These are phyloP conservation scores for Ceratoteleas bidentatus DNA, from an alignment of 1,140 invertebrate species.

Conservation along the genomic window DNA sequence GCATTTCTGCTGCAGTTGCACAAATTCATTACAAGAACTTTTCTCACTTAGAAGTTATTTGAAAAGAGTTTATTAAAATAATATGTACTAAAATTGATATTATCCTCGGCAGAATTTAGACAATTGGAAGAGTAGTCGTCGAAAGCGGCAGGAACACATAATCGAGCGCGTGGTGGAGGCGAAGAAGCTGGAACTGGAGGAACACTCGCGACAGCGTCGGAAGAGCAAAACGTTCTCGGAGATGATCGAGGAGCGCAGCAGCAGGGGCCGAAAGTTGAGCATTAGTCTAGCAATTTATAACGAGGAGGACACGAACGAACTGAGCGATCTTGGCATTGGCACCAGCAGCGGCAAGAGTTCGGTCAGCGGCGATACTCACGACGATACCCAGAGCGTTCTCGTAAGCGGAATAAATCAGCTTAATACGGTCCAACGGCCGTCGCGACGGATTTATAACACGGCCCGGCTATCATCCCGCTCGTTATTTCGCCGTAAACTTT, in stretches of 20 bases:
- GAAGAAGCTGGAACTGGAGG: constrained; percentile 90
- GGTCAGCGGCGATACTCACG: constrained; percentile 87
- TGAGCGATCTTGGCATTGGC: constrained; percentile 90
- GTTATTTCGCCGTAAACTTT: constrained; percentile 33
- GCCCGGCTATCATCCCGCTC: constrained; percentile 29
- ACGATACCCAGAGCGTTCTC: constrained; percentile 86
- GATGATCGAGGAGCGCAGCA: constrained; percentile 93
- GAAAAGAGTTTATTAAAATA: too few species aligned
- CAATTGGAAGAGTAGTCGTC: constrained; percentile 95
- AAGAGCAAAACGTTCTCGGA: constrained; percentile 96
- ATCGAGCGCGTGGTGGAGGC: constrained; percentile 94
- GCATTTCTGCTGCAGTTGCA: too few species aligned
- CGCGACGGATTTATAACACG: constrained; percentile 20
- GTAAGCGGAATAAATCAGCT: constrained; percentile 79
- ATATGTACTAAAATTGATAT: neutral
- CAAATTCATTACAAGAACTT: too few species aligned
- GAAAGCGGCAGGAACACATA: constrained; percentile 94
- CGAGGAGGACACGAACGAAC: constrained; percentile 90
- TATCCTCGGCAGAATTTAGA: constrained; percentile 89
- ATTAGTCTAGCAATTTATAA: constrained; percentile 86
- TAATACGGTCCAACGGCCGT: constrained; percentile 22
- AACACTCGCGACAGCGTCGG: constrained; percentile 86
- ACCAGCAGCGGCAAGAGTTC: constrained; percentile 88
- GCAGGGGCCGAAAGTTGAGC: constrained; percentile 81
- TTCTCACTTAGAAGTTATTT: too few species aligned